Base-by-base conservation (phyloP, 2,797 vertebrate genomes). In the Notolabrus celidotus region DNA sequence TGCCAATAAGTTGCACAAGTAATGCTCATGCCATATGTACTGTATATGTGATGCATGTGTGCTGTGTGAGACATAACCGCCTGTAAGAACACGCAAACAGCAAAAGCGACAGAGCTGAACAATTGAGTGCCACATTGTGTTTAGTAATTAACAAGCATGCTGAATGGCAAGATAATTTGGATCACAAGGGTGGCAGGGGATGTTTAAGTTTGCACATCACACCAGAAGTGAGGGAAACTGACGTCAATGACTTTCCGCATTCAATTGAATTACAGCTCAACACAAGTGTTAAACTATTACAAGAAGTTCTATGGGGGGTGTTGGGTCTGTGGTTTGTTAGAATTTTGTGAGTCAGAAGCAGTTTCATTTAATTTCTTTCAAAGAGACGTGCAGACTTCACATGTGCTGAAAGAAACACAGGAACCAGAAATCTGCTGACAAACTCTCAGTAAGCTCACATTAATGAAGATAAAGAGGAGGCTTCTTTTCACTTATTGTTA, bases 211-310 rank as follows among this genome's bases (percentile, higher is more conserved):
- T 9, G 51, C 45, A 53, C 19, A 54, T 22, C 6, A 50, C 16
- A 65, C 16, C 38, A 55, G 31, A 57, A 57, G 17, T 54, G 8
- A 50, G 41, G 49, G 45, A 54, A 12, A 22, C 1, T 61, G 25
- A 27, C 20, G 16, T 63, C n/a, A 51, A 34, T 25, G 15, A 20
- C 14, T 34, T 45, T 42, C 16, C 38, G 33, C 12, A 42, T 50
- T 50, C 9, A 73, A 42, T 67, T 34, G 14, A 34, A 68, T 53
- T 53, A 63, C 15, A 75, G 7, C 33, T 10, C 11, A 10, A 16
- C 25, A 41, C 27, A 50, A 39, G 11, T 27, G 29, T 20, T 11
- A 23, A 17, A 12, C 27, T 23, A 17, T 59, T 59, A 16, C 14
- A 14, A 50, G 22, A 42, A 10, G 20, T 25, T 15, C 45, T 8